phyloP scores from a whole-genome alignment of 2,797 vertebrate species.

The Karalla daura region DNA sequence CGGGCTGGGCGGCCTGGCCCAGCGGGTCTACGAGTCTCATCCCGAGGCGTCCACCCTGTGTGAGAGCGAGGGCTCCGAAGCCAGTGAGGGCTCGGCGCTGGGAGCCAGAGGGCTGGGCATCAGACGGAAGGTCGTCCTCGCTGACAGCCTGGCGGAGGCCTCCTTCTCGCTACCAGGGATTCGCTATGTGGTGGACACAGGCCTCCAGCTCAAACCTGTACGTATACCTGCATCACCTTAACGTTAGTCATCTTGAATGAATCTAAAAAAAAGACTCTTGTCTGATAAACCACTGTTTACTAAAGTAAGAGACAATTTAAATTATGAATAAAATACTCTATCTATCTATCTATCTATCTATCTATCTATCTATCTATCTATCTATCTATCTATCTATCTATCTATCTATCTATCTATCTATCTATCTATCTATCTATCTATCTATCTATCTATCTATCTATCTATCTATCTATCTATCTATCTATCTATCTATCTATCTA shows the following conservation, averaged over 20 bases:
- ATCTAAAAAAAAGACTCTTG: background rate
- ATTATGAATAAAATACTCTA: too few species aligned
- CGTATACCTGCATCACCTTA: slow-evolving; percentile 58
- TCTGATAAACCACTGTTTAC: too few species aligned
- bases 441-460: too few species aligned
- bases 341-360: too few species aligned
- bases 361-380: too few species aligned
- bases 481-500: too few species aligned
- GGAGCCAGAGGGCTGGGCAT: slow-evolving; percentile 15
- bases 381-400: too few species aligned
- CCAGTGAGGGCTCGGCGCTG: background rate
- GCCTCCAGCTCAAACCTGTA: slow-evolving; percentile 91
- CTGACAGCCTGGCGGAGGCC: slow-evolving; percentile 87
- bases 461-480: too few species aligned
- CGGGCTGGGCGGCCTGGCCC: slow-evolving; percentile 72
- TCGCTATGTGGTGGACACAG: slow-evolving; percentile 90
- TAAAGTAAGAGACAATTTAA: too few species aligned
- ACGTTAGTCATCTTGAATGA: background rate
- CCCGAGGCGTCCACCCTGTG: slow-evolving; percentile 11
- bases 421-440: too few species aligned
- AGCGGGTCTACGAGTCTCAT: slow-evolving; percentile 86
- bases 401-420: too few species aligned
- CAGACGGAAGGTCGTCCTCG: slow-evolving; percentile 85
- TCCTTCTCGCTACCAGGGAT: slow-evolving; percentile 89
- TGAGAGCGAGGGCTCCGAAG: background rate